Evolutionary conservation across 2,113 vertebrate genomes (phyloP).

Genomic region (Pseudorhombus dupliciocellatus): DNA sequence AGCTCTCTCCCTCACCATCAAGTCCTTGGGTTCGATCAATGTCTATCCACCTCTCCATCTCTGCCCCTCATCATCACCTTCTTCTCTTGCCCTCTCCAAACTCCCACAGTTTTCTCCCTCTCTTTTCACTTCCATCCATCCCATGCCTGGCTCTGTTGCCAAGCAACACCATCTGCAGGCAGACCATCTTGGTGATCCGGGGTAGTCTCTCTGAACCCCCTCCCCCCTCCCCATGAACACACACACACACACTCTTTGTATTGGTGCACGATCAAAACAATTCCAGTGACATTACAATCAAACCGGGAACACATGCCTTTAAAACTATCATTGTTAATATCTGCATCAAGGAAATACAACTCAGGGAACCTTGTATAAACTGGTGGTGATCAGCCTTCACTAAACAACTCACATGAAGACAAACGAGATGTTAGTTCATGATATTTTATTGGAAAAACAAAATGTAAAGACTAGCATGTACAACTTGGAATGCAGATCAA

Average conservation of each 20-base stretch:
- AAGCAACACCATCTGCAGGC: conserved; percentile 64
- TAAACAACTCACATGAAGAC: background rate
- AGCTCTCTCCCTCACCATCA: conserved; percentile 13
- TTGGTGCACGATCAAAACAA: no score
- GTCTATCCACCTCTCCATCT: conserved; percentile 30
- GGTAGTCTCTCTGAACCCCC: no score
- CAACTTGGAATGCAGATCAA: conserved; percentile 99
- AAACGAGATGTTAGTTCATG: conserved; percentile 68
- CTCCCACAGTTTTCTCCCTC: conserved; percentile 56
- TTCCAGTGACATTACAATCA: no score
- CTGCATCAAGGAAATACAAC: no score
- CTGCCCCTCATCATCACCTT: background rate
- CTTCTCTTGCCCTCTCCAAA: conserved; percentile 36
- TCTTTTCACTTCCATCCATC: conserved; percentile 51
- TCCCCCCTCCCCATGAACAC: no score
- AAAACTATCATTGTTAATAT: no score
- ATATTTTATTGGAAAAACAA: conserved; percentile 97
- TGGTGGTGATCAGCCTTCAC: background rate
- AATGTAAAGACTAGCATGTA: conserved; percentile 96
- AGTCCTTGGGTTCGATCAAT: conserved; percentile 35
- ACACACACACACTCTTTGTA: no score
- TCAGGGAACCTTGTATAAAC: no score
- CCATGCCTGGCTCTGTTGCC: conserved; percentile 58
- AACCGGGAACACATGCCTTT: no score
- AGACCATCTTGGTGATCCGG: conserved; percentile 12